These are phyloP conservation scores for Enhydra lutris DNA, from an alignment of 2,113 vertebrate species.

Conservation along the genomic window DNA sequence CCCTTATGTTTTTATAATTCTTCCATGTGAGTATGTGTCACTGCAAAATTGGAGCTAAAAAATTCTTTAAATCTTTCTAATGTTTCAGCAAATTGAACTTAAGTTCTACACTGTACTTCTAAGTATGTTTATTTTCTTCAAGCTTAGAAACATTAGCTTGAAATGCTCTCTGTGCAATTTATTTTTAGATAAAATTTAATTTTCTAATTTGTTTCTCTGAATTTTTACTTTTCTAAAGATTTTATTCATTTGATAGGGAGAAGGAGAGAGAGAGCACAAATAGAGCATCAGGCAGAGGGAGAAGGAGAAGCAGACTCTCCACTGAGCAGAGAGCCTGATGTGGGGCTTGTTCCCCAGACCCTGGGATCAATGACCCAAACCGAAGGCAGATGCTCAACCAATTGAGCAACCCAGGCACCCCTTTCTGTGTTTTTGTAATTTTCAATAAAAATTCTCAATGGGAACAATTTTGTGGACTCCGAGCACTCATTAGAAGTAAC, in stretches of 20 bases:
- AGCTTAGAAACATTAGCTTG: not conserved
- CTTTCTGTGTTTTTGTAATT: not conserved
- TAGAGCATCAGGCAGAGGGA: not conserved
- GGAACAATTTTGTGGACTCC: not conserved
- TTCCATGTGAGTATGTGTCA: not conserved
- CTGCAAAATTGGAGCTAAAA: not conserved
- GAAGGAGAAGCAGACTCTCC: not conserved
- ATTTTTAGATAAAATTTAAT: not conserved
- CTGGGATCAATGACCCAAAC: not conserved
- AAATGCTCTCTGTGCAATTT: not conserved
- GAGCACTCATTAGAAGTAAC: not conserved
- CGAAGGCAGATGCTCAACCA: not conserved
- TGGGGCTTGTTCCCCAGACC: not conserved
- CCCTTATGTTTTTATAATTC: not conserved
- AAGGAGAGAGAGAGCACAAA: not conserved
- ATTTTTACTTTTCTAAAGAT: not conserved
- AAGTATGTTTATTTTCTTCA: not conserved
- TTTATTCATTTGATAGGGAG: not conserved
- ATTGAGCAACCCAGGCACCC: not conserved
- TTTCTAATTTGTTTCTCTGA: not conserved
- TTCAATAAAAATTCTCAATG: not conserved
- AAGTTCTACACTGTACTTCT: not conserved
- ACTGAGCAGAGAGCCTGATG: not conserved
- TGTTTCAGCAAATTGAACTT: not conserved
- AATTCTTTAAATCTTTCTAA: not conserved